Percentiles rank a stretch among this genome's conserved stretches.
Evolutionary conservation across 1,140 invertebrate species (phyloP).

Genomic region (Panulirus ornatus): DNA sequence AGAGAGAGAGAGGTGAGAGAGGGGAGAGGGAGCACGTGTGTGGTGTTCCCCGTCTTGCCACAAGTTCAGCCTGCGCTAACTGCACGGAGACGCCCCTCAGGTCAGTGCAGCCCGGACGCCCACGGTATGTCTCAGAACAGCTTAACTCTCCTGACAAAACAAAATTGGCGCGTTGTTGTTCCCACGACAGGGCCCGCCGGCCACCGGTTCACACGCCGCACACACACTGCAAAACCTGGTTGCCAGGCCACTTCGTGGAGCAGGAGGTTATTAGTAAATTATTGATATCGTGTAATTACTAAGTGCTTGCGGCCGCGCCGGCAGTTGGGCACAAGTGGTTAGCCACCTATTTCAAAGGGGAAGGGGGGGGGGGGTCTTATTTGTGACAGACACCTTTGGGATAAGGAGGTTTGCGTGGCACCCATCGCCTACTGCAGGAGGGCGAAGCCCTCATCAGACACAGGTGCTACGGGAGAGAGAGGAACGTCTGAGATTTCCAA

Average conservation of each 20-base stretch:
- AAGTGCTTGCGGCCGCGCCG: conserved; percentile 36
- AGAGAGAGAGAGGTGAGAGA: background rate
- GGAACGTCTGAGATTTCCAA: background rate
- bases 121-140: background rate
- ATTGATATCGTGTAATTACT: conserved; percentile 62
- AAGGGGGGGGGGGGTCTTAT: too few relatives aligned
- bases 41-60: background rate
- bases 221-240: conserved; percentile 22
- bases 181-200: background rate
- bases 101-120: too few relatives aligned
- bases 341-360: conserved; percentile 45
- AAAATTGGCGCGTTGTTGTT: background rate
- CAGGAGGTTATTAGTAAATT: conserved; percentile 62
- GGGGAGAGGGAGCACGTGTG: background rate
- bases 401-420: conserved; percentile 18
- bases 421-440: background rate
- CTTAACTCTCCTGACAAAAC: conserved; percentile 13
- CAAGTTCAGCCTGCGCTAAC: background rate
- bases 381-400: conserved; percentile 18
- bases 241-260: conserved; percentile 30
- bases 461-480: background rate
- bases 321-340: conserved; percentile 47
- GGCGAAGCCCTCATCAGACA: background rate
- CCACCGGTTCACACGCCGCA: conserved; percentile 33
- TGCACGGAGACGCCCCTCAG: background rate